phyloP scores from a whole-genome alignment of 2,888 invertebrate species.

The Lottia scabra region DNA sequence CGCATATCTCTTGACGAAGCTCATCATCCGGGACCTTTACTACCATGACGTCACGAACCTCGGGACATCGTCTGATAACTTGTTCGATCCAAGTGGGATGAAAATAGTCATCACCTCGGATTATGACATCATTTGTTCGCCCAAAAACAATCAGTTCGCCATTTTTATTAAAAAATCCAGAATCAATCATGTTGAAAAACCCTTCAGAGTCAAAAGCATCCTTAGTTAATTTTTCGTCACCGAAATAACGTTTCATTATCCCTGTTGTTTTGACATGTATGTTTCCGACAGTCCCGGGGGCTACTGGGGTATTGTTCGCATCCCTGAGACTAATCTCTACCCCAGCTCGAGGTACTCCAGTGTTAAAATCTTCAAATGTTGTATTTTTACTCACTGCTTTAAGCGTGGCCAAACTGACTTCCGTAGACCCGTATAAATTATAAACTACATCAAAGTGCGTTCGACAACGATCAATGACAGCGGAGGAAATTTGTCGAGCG shows the following conservation, averaged over 20 bases:
- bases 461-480: not conserved
- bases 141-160: constrained; percentile 4
- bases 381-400: constrained; percentile 9
- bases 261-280: not conserved
- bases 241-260: not conserved
- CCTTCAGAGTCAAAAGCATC: not conserved
- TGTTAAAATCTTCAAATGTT: constrained; percentile 17
- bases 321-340: constrained; percentile 20
- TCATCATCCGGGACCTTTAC: constrained; percentile 9
- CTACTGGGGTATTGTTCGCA: constrained; percentile 8
- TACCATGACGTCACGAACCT: constrained; percentile 2
- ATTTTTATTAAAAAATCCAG: not conserved
- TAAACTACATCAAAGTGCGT: not conserved
- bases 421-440: not conserved
- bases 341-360: constrained; percentile 10
- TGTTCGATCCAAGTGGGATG: constrained; percentile 24
- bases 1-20: constrained; percentile 1
- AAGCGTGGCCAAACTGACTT: not conserved
- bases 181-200: constrained; percentile 4
- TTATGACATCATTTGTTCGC: constrained; percentile 14
- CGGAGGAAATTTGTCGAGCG: not conserved
- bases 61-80: constrained; percentile 8
- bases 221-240: not conserved
- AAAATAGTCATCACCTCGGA: constrained; percentile 9
- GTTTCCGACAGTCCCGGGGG: not conserved